A percentile compares a stretch with the other conserved stretches of the same genome.
Evolutionary conservation across 2,888 invertebrate species (phyloP).

Genomic region (Steinernema scapterisci): DNA sequence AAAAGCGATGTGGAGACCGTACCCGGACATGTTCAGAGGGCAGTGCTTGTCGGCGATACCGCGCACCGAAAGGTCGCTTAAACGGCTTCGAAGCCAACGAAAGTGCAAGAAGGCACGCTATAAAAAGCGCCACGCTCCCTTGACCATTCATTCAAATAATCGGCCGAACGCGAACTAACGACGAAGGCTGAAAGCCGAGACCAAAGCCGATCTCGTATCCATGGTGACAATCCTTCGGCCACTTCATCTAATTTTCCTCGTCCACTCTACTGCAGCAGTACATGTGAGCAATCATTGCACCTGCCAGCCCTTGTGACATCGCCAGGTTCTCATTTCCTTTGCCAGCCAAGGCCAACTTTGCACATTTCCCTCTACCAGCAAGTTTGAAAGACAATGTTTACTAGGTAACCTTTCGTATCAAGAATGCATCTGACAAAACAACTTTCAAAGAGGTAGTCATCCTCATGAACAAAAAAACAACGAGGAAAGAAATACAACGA

Average conservation of each 20-base stretch:
- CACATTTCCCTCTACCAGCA: too few species aligned
- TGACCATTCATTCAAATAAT: not conserved
- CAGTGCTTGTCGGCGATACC: not conserved
- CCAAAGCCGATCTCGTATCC: not conserved
- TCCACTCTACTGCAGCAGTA: not conserved
- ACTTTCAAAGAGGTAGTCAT: not conserved
- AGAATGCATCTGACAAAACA: not conserved
- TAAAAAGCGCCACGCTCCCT: not conserved
- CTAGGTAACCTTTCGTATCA: too few species aligned
- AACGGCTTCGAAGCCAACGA: not conserved
- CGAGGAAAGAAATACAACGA: too few species aligned
- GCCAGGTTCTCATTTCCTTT: too few species aligned
- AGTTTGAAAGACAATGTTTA: too few species aligned
- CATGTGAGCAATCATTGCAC: too few species aligned
- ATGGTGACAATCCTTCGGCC: not conserved
- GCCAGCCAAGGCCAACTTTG: too few species aligned
- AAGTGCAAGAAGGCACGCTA: not conserved
- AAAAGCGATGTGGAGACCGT: too few species aligned
- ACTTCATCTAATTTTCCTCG: not conserved
- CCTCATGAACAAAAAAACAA: not conserved
- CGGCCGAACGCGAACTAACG: not conserved
- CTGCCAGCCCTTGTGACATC: too few species aligned
- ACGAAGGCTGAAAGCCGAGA: not conserved
- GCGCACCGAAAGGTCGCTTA: not conserved
- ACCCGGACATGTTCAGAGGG: constrained; percentile 3